phyloP scores from a whole-genome alignment of 2,113 vertebrate species.

The Protomyctophum bolini region DNA sequence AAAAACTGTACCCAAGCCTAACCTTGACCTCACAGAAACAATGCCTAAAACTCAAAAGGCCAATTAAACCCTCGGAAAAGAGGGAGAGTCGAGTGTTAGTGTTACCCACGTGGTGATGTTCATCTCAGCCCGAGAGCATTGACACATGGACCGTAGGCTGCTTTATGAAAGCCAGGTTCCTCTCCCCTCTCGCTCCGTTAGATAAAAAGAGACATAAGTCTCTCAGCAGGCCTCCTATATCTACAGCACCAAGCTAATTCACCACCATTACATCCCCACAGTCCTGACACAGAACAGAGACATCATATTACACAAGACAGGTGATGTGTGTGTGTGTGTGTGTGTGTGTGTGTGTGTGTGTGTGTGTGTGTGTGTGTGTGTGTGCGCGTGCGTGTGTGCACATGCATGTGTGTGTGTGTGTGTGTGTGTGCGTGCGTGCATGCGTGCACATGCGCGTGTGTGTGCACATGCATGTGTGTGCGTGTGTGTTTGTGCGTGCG shows the following conservation, averaged over 20 bases:
- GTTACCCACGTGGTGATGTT: too few relatives aligned
- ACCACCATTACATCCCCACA: conserved; percentile 9
- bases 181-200: conserved; percentile 42
- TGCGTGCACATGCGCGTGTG: not conserved
- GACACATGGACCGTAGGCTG: not conserved
- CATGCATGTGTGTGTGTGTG: conserved; percentile 24
- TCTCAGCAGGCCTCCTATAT: conserved; percentile 35
- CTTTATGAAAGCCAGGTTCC: conserved; percentile 69
- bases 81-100: too few relatives aligned
- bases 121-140: too few relatives aligned
- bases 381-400: not conserved
- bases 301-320: conserved; percentile 6
- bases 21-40: too few relatives aligned
- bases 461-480: too few relatives aligned
- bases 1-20: too few relatives aligned
- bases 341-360: conserved; percentile 7
- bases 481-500: too few relatives aligned
- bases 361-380: conserved; percentile 29
- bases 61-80: too few relatives aligned
- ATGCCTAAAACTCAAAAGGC: too few relatives aligned
- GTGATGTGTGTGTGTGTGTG: conserved; percentile 20
- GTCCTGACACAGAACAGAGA: conserved; percentile 22
- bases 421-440: conserved; percentile 11
- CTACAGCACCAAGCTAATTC: conserved; percentile 7
- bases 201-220: conserved; percentile 48